Evolutionary conservation across 2,888 invertebrate genomes (phyloP).

Genomic region (Sussaba pulchella): DNA sequence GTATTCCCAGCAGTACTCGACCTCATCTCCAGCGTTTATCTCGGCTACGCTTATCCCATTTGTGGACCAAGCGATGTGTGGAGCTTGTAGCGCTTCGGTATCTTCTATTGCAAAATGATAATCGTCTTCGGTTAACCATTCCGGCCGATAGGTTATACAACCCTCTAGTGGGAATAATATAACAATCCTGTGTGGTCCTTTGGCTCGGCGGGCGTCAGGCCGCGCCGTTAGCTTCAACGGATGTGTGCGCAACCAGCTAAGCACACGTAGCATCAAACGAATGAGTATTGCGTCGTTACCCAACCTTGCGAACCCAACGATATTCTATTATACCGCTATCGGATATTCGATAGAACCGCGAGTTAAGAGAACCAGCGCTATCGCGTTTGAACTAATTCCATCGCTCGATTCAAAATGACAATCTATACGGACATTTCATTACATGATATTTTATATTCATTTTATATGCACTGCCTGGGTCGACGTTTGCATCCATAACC

Average conservation of each 20-base stretch:
- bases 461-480: background rate
- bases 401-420: constrained; percentile 3
- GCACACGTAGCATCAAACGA: constrained; percentile 54
- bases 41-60: background rate
- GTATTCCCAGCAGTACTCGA: no score
- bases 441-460: constrained; percentile 6
- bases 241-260: constrained; percentile 30
- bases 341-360: constrained; percentile 46
- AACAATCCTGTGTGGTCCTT: constrained; percentile 27
- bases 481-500: background rate
- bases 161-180: constrained; percentile 24
- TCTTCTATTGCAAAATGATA: constrained; percentile 23
- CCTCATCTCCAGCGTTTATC: no score
- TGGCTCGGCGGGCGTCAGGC: background rate
- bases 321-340: constrained; percentile 57
- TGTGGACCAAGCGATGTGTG: background rate
- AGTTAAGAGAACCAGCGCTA: constrained; percentile 37
- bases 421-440: no score
- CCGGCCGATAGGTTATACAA: constrained; percentile 29
- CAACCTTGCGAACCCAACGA: constrained; percentile 47
- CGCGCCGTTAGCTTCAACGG: background rate
- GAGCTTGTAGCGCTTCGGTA: background rate
- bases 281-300: constrained; percentile 56
- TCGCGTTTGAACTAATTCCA: constrained; percentile 13
- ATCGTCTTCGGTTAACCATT: constrained; percentile 19